These are phyloP conservation scores for Samia ricini DNA, from an alignment of 1,140 invertebrate species.

Conservation along the genomic window DNA sequence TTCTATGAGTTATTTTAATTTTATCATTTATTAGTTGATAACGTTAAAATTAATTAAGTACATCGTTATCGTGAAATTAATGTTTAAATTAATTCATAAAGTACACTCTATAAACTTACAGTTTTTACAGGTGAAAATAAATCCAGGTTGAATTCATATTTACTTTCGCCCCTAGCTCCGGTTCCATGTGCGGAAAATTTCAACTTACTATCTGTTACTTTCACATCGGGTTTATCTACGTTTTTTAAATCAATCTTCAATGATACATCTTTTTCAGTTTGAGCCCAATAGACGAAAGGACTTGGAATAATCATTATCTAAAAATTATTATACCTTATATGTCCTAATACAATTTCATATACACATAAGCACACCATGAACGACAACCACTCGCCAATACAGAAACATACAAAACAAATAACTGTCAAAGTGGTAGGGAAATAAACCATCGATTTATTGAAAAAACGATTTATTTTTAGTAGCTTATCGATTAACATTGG, in stretches of 20 bases:
- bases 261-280: slow-evolving; percentile 86
- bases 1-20: background rate
- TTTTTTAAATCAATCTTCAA: slow-evolving; percentile 92
- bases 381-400: background rate
- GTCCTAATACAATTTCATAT: background rate
- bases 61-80: background rate
- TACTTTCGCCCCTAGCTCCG: slow-evolving; percentile 83
- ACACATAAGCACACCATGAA: background rate
- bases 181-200: slow-evolving; percentile 82
- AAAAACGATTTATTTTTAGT: too few relatives aligned
- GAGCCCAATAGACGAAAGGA: slow-evolving; percentile 96
- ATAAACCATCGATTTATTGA: too few relatives aligned
- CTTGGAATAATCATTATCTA: slow-evolving; percentile 75
- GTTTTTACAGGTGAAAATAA: slow-evolving; percentile 84
- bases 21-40: background rate
- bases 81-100: background rate
- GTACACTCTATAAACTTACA: slow-evolving; percentile 77
- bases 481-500: too few relatives aligned
- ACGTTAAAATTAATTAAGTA: background rate
- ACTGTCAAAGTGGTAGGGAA: too few relatives aligned
- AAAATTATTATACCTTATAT: background rate
- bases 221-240: slow-evolving; percentile 81
- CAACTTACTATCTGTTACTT: slow-evolving; percentile 80
- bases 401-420: too few relatives aligned
- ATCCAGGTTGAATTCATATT: slow-evolving; percentile 86